These are phyloP conservation scores for Bombus turneri DNA, from an alignment of 1,140 invertebrate species.

Conservation along the genomic window DNA sequence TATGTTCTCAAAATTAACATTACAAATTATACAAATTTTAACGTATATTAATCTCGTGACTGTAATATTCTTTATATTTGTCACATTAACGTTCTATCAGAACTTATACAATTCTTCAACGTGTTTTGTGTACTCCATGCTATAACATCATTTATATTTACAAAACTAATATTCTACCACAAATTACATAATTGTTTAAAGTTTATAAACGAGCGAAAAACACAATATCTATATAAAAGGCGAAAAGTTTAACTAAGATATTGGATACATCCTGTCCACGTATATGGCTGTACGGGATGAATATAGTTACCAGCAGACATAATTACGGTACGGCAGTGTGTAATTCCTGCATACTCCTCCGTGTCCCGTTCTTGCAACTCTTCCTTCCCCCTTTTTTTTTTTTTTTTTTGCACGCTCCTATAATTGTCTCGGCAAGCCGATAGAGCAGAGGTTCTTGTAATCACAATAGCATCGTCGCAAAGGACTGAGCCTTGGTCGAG, in stretches of 20 bases:
- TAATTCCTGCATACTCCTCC: constrained; percentile 52
- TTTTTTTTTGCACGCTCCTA: constrained; percentile 45
- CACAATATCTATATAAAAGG: background rate
- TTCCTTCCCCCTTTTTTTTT: constrained; percentile 13
- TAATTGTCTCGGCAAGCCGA: constrained; percentile 62
- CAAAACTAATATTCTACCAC: too few relatives aligned
- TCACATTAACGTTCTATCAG: too few relatives aligned
- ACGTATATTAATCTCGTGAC: too few relatives aligned
- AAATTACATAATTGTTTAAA: too few relatives aligned
- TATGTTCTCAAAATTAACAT: too few relatives aligned
- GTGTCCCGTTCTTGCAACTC: constrained; percentile 21
- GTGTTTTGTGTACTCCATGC: too few relatives aligned
- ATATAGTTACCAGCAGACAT: constrained; percentile 22
- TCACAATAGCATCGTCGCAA: constrained; percentile 61
- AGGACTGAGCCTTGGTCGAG: constrained; percentile 33
- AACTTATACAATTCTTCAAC: too few relatives aligned
- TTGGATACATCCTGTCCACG: background rate
- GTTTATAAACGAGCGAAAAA: too few relatives aligned
- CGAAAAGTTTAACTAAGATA: background rate
- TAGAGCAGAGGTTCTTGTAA: constrained; percentile 59
- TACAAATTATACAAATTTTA: too few relatives aligned
- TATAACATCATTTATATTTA: too few relatives aligned
- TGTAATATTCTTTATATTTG: too few relatives aligned
- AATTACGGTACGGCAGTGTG: constrained; percentile 50
- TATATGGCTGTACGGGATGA: background rate